Evolutionary conservation across 2,113 vertebrate species (phyloP).

Genomic region (Oncorhynchus mykiss): DNA sequence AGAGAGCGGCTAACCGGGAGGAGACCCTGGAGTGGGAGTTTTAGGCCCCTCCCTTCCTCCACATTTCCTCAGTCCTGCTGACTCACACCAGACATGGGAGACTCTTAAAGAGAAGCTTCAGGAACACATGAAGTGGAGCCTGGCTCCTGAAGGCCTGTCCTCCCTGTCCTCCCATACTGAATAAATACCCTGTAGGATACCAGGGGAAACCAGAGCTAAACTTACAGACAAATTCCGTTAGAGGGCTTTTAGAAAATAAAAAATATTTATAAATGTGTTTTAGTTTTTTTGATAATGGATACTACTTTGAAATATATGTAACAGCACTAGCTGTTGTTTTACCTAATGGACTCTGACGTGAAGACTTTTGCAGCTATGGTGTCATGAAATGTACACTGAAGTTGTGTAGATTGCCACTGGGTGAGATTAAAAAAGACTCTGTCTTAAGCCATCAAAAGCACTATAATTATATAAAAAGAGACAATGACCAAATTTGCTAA

Average conservation of each 20-base stretch:
- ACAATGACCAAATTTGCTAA: constrained; percentile 89
- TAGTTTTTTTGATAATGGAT: constrained; percentile 96
- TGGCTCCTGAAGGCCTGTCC: constrained; percentile 49
- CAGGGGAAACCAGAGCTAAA: constrained; percentile 42
- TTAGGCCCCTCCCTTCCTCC: constrained; percentile 60
- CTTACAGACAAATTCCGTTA: constrained; percentile 50
- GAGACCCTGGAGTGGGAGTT: constrained; percentile 97
- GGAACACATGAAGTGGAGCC: constrained; percentile 45
- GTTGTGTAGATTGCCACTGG: constrained; percentile 98
- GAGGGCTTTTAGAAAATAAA: constrained; percentile 84
- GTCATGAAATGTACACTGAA: constrained; percentile 93
- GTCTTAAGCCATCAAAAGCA: constrained; percentile 99
- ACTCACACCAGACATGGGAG: constrained; percentile 33
- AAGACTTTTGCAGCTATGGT: constrained; percentile 90
- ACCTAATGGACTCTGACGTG: constrained; percentile 85
- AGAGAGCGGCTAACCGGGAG: constrained; percentile 93
- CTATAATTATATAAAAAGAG: constrained; percentile 82
- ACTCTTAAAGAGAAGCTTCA: constrained; percentile 48
- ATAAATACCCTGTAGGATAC: constrained; percentile 37
- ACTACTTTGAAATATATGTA: constrained; percentile 95
- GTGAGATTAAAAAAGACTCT: constrained; percentile 95
- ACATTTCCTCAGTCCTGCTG: constrained; percentile 27
- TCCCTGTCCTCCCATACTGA: constrained; percentile 7
- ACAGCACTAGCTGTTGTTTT: constrained; percentile 95
- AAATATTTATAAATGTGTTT: constrained; percentile 95